These are phyloP conservation scores for Cassiopea andromeda DNA, from an alignment of 30 jellyfish, hydroid and myxozoan species.

Conservation along the genomic window DNA sequence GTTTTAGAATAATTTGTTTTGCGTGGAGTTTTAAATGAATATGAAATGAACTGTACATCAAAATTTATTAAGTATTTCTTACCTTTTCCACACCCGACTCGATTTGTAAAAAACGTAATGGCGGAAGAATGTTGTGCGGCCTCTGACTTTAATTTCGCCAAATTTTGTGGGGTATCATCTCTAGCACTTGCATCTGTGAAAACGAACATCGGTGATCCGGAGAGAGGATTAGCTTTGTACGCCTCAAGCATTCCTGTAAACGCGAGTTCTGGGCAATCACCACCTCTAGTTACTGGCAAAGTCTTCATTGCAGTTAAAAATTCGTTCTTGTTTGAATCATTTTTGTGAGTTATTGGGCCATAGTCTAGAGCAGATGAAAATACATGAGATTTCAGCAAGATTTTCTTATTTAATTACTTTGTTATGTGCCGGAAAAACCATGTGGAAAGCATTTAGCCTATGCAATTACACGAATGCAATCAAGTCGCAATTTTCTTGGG, in stretches of 20 bases:
- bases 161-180: slow-evolving; percentile 70
- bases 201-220: slow-evolving; percentile 91
- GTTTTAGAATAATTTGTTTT: no score
- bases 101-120: slow-evolving; percentile 77
- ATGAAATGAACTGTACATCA: no score
- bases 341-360: slow-evolving; percentile 85
- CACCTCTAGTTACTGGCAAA: slow-evolving; percentile 72
- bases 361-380: slow-evolving; percentile 9
- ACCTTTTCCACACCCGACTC: slow-evolving; percentile 71
- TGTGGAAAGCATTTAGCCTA: no score
- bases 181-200: slow-evolving; percentile 96
- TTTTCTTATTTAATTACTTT: no score
- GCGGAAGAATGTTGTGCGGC: slow-evolving; percentile 53
- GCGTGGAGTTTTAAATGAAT: no score
- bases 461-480: no score
- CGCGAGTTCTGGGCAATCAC: slow-evolving; percentile 91
- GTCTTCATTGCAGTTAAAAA: slow-evolving; percentile 61
- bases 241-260: slow-evolving; percentile 92
- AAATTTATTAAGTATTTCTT: no score
- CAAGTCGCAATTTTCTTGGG: no score
- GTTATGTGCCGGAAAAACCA: no score
- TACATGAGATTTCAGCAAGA: no score
- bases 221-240: slow-evolving; percentile 59
- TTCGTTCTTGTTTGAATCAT: slow-evolving; percentile 51
- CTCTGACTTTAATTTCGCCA: slow-evolving; percentile 41